Evolutionary conservation across 2,888 invertebrate species (phyloP), one percentile per base, ranked within the genome.

Genomic region (Pseudanteris insignis): DNA sequence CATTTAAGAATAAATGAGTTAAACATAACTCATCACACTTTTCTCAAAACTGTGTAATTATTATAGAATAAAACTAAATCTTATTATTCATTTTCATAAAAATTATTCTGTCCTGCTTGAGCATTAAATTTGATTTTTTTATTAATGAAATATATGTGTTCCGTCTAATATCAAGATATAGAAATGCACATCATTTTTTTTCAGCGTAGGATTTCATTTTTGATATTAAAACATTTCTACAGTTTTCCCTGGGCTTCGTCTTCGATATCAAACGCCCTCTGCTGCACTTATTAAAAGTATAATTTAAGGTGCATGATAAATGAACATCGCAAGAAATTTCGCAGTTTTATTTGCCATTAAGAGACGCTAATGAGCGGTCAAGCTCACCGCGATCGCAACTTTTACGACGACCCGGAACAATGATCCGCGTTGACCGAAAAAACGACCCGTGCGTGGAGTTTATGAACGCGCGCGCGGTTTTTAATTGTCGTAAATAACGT

Each of bases 401-500:
- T 59, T 63, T 55, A 58, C 36, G 50, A 63, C 29, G 50, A 28
- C 34, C 29, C 40, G 9, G 36, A 44, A 59, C 59, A 59, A 59
- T 50, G 54, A 29, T 26, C 34, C 14, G 53, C 28, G 43, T 13
- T 30, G 15, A 25, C 33, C 26, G 47, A 44, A 38, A 48, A 51
- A 21, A 40, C n/a, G 14, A 50, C 18, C 9, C 43, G 37, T 6
- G n/a, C 3, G 29, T 12, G 38, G 29, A 44, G 43, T 58, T 63
- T 58, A 58, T 53, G 62, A 13, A 8, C 12, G 34, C 14, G 36
- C 34, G 33, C 14, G 34, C 37, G 15, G 5, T 38, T 62, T 62
- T 50, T 43, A 55, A 55, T 48, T 50, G 55, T 41, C 55, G 9
- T 62, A 57, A 62, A 57, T 57, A 57, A 57, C 14, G 32, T 38